Base-by-base conservation (phyloP, 2,797 vertebrate genomes). In the Pantherophis alleghaniensis region DNA sequence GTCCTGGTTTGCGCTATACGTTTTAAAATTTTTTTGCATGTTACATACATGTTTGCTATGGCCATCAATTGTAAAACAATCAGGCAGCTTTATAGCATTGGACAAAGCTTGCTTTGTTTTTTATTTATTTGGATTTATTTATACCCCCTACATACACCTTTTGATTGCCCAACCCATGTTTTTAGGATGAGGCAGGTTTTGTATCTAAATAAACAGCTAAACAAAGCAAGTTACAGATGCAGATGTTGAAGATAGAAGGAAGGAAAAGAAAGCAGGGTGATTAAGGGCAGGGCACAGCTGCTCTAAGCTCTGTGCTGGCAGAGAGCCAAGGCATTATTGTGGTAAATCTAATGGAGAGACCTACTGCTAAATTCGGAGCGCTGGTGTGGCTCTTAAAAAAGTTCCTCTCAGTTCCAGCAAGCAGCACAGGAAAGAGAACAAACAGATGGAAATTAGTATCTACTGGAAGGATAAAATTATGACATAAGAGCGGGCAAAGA, bases 311-410 rank as follows among this genome's bases (percentile, higher is more conserved):
- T 83, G 86, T 7, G 20, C 32, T 83, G 93, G 93, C 93, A n/a
- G 57, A 89, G 10, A 63, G 87, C 90, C 92, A 93, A 61, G 32
- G 56, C 92, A 93, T 93, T 93, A 90, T 91, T 93, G 63, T 53
- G 66, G 90, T 63, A 60, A 37, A 74, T 57, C 86, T 60, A 51
- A 86, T 56, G 60, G 51, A 24, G 47, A 37, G n/a, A 28, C n/a
- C 66, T 32, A 22, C n/a, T 87, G 61, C 53, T 42, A 86, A 89
- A 61, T 63, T 55, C 26, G 66, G 57, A 89, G 51, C 28, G 20
- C n/a, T 90, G 47, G 14, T n/a, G 10, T 32, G 7, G n/a, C 37
- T 20, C 56, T 83, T n/a, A 20, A 59, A 47, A 63, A 83, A 89
- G 53, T 10, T 69, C 32, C 61, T 59, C 42, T 56, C 24, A 5